Evolutionary conservation across 2,888 invertebrate genomes (phyloP), one percentile per base, ranked within the genome.

Genomic region (Furcula furcula): DNA sequence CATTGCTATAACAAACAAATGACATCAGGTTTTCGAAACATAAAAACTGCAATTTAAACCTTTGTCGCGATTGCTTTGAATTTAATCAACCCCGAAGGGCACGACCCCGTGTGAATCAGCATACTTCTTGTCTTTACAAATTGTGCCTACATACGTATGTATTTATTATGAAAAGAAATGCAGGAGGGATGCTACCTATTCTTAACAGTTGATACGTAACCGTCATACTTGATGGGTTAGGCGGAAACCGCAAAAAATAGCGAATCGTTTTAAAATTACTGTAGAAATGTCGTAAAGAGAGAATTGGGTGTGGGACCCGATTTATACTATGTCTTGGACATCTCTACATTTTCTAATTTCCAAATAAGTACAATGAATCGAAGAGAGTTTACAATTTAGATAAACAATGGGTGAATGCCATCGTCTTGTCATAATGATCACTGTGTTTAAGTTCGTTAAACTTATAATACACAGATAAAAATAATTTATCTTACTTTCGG

Each of bases 1-100:
- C 95, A 95, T 76, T 91, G 92, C 95, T 95, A 89, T 47, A 81
- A 84, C 65, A 80, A 81, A 36, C 48, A 50, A 55, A 54, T 18
- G 16, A 18, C 10, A 15, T 23, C 15, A 21, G 7, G 22, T 22
- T 14, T 30, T 2, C 10, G 18, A 18, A 18, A 28, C 28, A 18
- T 10, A 27, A 28, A 28, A 18, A 11, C 18, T 29, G 40, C 45
- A 37, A 39, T 33, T 25, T 42, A 43, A 54, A 42, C 38, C 36
- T 43, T 31, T 23, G 40, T 39, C 35, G 39, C 44, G 48, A 49
- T 40, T 31, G 44, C 32, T 54, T 57, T 52, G 39, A 55, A 48
- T 49, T 33, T 40, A 53, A 49, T 51, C 59, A 59, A 64, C 54
- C 47, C 40, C 51, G 56, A 68, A 68, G 61, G 65, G 59, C 59